Conservation (phyloP, 2,797 vertebrate species). For the Sparidentex hasta region DNA sequence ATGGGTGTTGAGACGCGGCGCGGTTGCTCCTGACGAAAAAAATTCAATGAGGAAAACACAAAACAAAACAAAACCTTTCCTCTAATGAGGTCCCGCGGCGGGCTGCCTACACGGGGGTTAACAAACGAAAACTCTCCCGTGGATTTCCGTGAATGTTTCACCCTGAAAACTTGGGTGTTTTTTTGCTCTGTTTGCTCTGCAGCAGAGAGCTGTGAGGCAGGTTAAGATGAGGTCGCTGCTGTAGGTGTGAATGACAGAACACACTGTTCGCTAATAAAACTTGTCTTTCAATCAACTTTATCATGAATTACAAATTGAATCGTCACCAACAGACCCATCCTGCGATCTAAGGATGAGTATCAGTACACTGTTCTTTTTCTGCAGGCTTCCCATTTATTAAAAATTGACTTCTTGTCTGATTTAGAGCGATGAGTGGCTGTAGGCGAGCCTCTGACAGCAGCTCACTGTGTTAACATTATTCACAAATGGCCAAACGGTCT, state of each 20-base stretch:
- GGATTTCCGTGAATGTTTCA: slow-evolving; percentile 48
- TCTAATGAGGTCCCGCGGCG: slow-evolving; percentile 74
- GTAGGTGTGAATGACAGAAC: neutral
- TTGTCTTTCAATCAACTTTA: neutral
- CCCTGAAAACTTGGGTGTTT: slow-evolving; percentile 30
- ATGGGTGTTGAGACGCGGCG: slow-evolving; percentile 27
- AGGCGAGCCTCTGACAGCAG: slow-evolving; percentile 4
- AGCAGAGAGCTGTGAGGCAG: neutral
- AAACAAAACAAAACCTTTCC: slow-evolving; percentile 44
- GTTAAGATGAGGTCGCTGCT: slow-evolving; percentile 38
- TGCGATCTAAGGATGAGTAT: neutral
- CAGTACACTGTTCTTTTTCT: neutral
- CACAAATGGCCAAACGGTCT: slow-evolving; percentile 37
- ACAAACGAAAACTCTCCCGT: slow-evolving; percentile 44
- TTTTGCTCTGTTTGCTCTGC: slow-evolving; percentile 17
- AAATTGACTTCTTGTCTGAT: slow-evolving; percentile 53
- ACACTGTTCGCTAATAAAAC: neutral
- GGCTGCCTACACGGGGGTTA: slow-evolving; percentile 32
- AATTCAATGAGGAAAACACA: slow-evolving; percentile 21
- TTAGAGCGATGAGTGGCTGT: slow-evolving; percentile 22
- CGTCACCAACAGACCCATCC: neutral
- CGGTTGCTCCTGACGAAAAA: slow-evolving; percentile 35
- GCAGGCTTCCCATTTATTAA: slow-evolving; percentile 21
- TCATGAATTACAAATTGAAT: slow-evolving; percentile 1
- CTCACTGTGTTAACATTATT: slow-evolving; percentile 33